Percentiles rank a stretch among this genome's conserved stretches.
Evolutionary conservation across 2,797 vertebrate species (phyloP).

Genomic region (Phylloscopus collybita): DNA sequence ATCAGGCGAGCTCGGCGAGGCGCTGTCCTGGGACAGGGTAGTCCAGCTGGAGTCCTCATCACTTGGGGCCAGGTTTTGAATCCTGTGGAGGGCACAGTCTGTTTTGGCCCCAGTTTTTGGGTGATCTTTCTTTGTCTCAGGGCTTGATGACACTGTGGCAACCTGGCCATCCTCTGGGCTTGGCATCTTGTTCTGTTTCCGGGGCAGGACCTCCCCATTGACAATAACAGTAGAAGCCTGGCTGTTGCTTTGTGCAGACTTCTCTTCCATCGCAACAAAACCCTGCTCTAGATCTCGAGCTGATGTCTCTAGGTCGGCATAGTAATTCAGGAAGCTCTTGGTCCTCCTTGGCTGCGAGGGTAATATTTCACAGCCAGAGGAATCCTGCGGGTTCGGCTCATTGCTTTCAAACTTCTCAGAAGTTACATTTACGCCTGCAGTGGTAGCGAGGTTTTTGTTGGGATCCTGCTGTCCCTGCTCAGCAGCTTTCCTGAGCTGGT

Average conservation of each 20-base stretch:
- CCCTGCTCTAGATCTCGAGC: constrained; percentile 74
- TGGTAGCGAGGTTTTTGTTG: constrained; percentile 82
- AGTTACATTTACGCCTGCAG: constrained; percentile 80
- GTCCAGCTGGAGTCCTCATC: constrained; percentile 99
- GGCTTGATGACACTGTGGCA: constrained; percentile 82
- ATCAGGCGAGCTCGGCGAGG: constrained; percentile 87
- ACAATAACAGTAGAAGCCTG: constrained; percentile 75
- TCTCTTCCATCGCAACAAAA: constrained; percentile 68
- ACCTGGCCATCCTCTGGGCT: constrained; percentile 79
- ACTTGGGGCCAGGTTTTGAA: constrained; percentile 94
- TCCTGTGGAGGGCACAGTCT: constrained; percentile 89
- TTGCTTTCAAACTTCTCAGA: constrained; percentile 90
- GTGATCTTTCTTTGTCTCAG: constrained; percentile 85
- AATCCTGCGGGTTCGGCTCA: constrained; percentile 77
- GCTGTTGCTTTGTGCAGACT: constrained; percentile 76
- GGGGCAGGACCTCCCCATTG: constrained; percentile 79
- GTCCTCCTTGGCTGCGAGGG: constrained; percentile 84
- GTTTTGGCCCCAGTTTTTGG: constrained; percentile 90
- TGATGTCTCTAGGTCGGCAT: constrained; percentile 82
- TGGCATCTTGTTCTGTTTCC: constrained; percentile 74
- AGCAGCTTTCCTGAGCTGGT: constrained; percentile 93
- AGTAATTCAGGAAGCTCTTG: constrained; percentile 95
- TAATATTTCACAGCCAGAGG: constrained; percentile 78
- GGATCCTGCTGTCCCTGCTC: constrained; percentile 88
- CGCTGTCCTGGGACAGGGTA: constrained; percentile 93